Conservation (phyloP, 2,888 invertebrate genomes). For the Epirrhoe alternata region DNA sequence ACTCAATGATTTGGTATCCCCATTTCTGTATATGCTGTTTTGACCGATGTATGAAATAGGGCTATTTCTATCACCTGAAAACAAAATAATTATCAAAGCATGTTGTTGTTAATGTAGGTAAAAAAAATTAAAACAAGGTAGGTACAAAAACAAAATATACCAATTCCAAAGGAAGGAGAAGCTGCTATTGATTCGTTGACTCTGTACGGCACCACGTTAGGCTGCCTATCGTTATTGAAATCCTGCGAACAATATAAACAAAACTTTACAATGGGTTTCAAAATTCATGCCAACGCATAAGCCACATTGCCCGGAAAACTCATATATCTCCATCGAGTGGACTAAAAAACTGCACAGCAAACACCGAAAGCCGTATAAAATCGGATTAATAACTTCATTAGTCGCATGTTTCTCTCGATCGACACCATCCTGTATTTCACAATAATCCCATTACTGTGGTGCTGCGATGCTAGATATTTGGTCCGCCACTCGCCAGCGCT, state of each 20-base stretch:
- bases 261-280: slow-evolving; percentile 29
- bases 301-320: slow-evolving; percentile 48
- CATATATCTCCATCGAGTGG: slow-evolving; percentile 52
- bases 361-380: slow-evolving; percentile 77
- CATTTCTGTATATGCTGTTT: slow-evolving; percentile 66
- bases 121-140: not conserved
- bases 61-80: slow-evolving; percentile 62
- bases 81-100: not conserved
- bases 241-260: slow-evolving; percentile 61
- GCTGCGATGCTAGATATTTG: slow-evolving; percentile 67
- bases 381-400: slow-evolving; percentile 86
- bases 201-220: slow-evolving; percentile 50
- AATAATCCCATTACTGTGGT: slow-evolving; percentile 78
- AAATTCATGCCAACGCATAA: slow-evolving; percentile 31
- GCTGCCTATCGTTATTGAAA: slow-evolving; percentile 53
- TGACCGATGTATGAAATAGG: slow-evolving; percentile 56
- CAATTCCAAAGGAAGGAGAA: slow-evolving; percentile 50
- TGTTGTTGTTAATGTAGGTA: not conserved
- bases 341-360: slow-evolving; percentile 64
- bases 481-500: slow-evolving; percentile 42
- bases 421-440: slow-evolving; percentile 80
- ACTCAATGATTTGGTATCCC: slow-evolving; percentile 75
- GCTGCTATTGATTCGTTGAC: slow-evolving; percentile 64
- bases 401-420: slow-evolving; percentile 82
- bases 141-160: slow-evolving; percentile 1